These are phyloP conservation scores for Acipenser oxyrinchus DNA, from an alignment of 2,797 vertebrate species.

Conservation along the genomic window DNA sequence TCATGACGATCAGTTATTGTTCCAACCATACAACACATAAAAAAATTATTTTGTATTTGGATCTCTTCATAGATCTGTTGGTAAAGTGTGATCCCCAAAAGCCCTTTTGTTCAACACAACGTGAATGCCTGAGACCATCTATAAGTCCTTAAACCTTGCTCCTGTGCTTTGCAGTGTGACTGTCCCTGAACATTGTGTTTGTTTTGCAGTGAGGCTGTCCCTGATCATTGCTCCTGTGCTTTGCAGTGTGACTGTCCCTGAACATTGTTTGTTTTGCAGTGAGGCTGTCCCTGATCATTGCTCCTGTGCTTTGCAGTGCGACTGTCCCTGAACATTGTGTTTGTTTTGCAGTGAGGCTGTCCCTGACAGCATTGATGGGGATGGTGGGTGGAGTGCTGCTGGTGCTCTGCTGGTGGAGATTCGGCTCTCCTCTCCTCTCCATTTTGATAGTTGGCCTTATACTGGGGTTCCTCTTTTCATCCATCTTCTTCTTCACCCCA, in stretches of 20 bases:
- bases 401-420: conserved; percentile 84
- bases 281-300: conserved; percentile 40
- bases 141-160: background rate
- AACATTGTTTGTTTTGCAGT: conserved; percentile 44
- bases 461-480: conserved; percentile 74
- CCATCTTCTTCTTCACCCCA: conserved; percentile 72
- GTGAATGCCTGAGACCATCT: no score
- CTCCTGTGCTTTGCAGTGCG: conserved; percentile 48
- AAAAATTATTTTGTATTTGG: no score
- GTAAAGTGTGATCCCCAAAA: no score
- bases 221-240: conserved; percentile 34
- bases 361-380: conserved; percentile 64
- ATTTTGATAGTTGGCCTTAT: conserved; percentile 73
- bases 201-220: no score
- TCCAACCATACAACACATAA: no score
- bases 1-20: no score
- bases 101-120: no score
- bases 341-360: conserved; percentile 58
- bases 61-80: no score
- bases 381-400: conserved; percentile 67
- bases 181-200: no score
- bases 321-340: conserved; percentile 34
- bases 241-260: no score
- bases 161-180: conserved; percentile 51
- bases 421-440: conserved; percentile 69